phyloP scores from a whole-genome alignment of 1,140 invertebrate genomes.

The Drosophila kohkoa region DNA sequence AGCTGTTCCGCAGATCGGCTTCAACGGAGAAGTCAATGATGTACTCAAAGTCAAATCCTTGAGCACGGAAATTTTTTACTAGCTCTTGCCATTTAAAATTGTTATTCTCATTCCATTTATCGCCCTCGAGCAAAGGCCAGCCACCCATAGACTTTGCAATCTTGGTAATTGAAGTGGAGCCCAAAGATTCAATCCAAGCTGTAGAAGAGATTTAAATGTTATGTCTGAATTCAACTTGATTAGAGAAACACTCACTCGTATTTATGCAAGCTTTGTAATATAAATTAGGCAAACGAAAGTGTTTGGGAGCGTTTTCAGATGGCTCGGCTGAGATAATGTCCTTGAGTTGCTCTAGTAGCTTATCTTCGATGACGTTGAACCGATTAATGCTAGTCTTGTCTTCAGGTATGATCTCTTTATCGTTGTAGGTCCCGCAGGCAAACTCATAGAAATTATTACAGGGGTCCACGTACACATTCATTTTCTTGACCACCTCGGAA shows the following conservation, averaged over 20 bases:
- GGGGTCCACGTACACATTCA: conserved; percentile 91
- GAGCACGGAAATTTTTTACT: conserved; percentile 91
- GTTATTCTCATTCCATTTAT: conserved; percentile 89
- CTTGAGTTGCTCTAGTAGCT: conserved; percentile 91
- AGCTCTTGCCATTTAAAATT: conserved; percentile 92
- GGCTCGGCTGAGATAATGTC: conserved; percentile 90
- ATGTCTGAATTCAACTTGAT: not conserved
- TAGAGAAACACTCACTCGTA: conserved; percentile 88
- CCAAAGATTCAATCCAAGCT: conserved; percentile 91
- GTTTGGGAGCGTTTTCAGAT: conserved; percentile 88
- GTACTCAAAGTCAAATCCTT: conserved; percentile 95
- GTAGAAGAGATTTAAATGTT: conserved; percentile 42
- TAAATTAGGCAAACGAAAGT: conserved; percentile 91
- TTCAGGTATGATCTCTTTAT: conserved; percentile 90
- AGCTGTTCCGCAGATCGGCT: conserved; percentile 96
- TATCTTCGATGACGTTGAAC: conserved; percentile 92
- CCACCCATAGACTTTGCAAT: conserved; percentile 92
- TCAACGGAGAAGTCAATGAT: conserved; percentile 95
- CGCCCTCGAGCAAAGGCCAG: conserved; percentile 94
- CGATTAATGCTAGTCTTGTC: conserved; percentile 92
- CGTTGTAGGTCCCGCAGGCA: conserved; percentile 91
- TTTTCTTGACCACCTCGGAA: conserved; percentile 89
- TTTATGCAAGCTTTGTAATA: conserved; percentile 95
- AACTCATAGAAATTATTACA: conserved; percentile 96
- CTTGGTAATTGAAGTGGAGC: conserved; percentile 89